Evolutionary conservation across 2,113 vertebrate genomes (phyloP).

Genomic region (Columbina picui): DNA sequence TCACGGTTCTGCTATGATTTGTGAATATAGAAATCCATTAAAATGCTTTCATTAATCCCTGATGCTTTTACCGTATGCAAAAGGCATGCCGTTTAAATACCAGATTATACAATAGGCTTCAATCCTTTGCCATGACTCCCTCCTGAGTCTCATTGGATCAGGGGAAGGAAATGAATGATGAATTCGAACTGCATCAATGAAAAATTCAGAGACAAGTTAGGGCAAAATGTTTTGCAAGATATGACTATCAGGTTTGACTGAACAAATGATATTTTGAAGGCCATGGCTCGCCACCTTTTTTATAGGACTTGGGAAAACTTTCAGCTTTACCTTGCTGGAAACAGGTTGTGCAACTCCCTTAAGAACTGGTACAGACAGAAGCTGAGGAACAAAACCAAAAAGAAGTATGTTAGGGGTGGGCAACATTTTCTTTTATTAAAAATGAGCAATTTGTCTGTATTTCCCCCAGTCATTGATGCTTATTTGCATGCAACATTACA

Average conservation of each 20-base stretch:
- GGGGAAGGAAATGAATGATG: neutral
- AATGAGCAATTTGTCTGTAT: neutral
- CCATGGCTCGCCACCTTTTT: neutral
- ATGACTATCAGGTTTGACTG: neutral
- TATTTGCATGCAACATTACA: neutral
- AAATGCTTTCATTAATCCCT: conserved; percentile 43
- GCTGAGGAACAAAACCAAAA: neutral
- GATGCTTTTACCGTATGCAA: conserved; percentile 40
- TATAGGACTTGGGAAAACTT: neutral
- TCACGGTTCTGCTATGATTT: conserved; percentile 20
- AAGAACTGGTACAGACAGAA: neutral
- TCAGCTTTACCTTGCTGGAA: conserved; percentile 3
- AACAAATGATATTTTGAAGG: neutral
- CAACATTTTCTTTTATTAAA: neutral
- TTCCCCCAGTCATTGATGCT: neutral
- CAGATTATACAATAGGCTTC: neutral
- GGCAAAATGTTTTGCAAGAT: conserved; percentile 17
- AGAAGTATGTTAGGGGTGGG: neutral
- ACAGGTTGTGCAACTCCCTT: neutral
- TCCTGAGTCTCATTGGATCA: conserved; percentile 25
- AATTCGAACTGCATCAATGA: neutral
- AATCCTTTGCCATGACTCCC: conserved; percentile 36
- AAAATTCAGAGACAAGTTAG: conserved; percentile 29
- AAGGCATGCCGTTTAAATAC: conserved; percentile 35
- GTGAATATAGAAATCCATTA: neutral